Conservation (phyloP, 2,888 invertebrate genomes). For the Drosophila atripex region DNA sequence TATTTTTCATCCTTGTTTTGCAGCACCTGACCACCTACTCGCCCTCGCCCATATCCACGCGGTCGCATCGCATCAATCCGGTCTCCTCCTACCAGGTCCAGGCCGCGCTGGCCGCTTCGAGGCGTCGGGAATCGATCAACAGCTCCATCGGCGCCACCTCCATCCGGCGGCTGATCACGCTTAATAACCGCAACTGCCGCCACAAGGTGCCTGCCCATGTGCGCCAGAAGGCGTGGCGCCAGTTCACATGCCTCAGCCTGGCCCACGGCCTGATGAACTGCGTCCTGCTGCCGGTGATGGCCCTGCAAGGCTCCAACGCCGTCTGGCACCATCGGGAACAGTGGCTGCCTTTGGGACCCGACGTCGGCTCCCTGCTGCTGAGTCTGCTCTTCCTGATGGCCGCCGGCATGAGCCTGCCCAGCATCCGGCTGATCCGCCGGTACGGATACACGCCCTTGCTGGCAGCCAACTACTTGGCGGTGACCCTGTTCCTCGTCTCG, state of each 20-base stretch:
- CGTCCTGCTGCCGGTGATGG: slow-evolving; percentile 81
- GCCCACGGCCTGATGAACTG: slow-evolving; percentile 81
- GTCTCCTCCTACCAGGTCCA: slow-evolving; percentile 83
- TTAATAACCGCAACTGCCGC: slow-evolving; percentile 85
- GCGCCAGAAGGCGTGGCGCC: slow-evolving; percentile 81
- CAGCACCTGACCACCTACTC: slow-evolving; percentile 86
- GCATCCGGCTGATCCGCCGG: slow-evolving; percentile 85
- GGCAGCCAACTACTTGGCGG: slow-evolving; percentile 85
- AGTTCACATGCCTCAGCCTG: slow-evolving; percentile 81
- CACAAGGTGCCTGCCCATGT: slow-evolving; percentile 83
- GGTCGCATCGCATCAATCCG: slow-evolving; percentile 85
- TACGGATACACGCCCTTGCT: slow-evolving; percentile 85
- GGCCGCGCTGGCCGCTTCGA: slow-evolving; percentile 82
- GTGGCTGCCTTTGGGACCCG: slow-evolving; percentile 83
- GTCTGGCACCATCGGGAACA: slow-evolving; percentile 83
- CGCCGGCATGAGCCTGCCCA: slow-evolving; percentile 85
- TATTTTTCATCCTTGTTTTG: slow-evolving; percentile 65
- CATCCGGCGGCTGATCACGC: slow-evolving; percentile 89
- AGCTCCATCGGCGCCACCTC: slow-evolving; percentile 91
- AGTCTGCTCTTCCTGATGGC: slow-evolving; percentile 87
- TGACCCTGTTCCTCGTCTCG: slow-evolving; percentile 86
- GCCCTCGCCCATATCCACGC: slow-evolving; percentile 87
- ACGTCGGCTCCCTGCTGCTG: slow-evolving; percentile 87
- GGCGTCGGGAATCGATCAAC: slow-evolving; percentile 88
- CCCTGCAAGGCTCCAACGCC: slow-evolving; percentile 83